A percentile compares a stretch with the other conserved stretches of the same genome.
Evolutionary conservation across 2,888 invertebrate genomes (phyloP).

Genomic region (Diarsia brunnea): DNA sequence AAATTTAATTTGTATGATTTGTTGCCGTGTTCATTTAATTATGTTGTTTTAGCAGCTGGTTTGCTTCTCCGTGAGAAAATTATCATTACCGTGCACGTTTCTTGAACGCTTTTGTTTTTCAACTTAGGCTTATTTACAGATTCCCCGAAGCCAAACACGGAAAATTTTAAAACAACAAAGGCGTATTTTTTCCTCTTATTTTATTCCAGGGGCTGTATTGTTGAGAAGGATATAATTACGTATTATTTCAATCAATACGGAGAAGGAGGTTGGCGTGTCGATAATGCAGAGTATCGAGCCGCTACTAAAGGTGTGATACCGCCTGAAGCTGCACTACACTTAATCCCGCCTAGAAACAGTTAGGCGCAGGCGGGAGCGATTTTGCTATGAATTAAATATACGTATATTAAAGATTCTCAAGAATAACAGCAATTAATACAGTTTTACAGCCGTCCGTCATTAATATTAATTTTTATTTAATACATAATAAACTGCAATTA

Average conservation of each 20-base stretch:
- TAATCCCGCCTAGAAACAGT: background rate
- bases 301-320: constrained; percentile 77
- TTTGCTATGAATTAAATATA: background rate
- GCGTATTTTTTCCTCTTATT: constrained; percentile 15
- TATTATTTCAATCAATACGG: constrained; percentile 64
- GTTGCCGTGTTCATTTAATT: constrained; percentile 32
- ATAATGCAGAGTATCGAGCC: constrained; percentile 59
- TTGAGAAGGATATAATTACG: constrained; percentile 53
- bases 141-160: constrained; percentile 46
- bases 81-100: constrained; percentile 9
- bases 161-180: constrained; percentile 29
- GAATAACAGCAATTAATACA: background rate
- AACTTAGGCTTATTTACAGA: constrained; percentile 6
- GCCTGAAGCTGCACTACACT: constrained; percentile 69
- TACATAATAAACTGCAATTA: background rate
- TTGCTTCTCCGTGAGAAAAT: constrained; percentile 30
- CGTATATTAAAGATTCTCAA: background rate
- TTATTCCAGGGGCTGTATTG: constrained; percentile 36
- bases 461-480: background rate
- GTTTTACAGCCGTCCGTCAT: background rate
- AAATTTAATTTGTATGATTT: constrained; percentile 59
- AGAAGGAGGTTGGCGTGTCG: constrained; percentile 64
- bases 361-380: constrained; percentile 54
- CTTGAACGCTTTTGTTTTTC: constrained; percentile 11
- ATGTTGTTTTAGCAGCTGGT: constrained; percentile 23